Evolutionary conservation across 1,140 invertebrate genomes (phyloP), one percentile per base, ranked within the genome.

Genomic region (Holcopasites calliopsidis): DNA sequence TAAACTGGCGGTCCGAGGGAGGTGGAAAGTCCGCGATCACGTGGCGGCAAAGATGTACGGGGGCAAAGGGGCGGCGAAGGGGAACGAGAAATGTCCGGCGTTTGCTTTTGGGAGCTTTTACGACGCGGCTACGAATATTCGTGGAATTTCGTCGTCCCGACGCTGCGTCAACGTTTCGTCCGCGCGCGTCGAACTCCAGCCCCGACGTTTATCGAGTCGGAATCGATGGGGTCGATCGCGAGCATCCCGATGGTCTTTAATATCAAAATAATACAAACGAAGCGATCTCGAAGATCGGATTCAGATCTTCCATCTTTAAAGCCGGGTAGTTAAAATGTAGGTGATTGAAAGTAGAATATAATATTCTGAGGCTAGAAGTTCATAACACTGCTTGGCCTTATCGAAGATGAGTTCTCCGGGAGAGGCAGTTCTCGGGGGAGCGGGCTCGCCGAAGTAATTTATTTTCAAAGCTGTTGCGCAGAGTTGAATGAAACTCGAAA

Each of bases 121-220:
- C 44, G 58, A 76, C 18, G 49, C 28, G 55, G 42, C 49, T 68
- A 66, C 8, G 66, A 83, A 72, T 86, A 86, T 86, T 86, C 84
- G 75, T 74, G 82, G 84, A 86, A 86, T 86, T 66, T 44, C 47
- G 47, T 58, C 44, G 54, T 57, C 54, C 18, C 68, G 60, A 40
- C 44, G 47, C 16, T 83, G 77, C 79, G 82, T 83, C 80, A 83
- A 83, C 65, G 82, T 69, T 83, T 76, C 66, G 74, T 61, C 23
- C 60, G n/a, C 54, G 38, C 31, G 33, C 28, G 26, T 47, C 44
- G 16, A 47, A 47, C n/a, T 18, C 44, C 10, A n/a, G n/a, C n/a
- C n/a, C n/a, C n/a, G n/a, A n/a, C n/a, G n/a, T n/a, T n/a, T n/a
- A n/a, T n/a, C n/a, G n/a, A n/a, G n/a, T n/a, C n/a, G n/a, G n/a